These are phyloP conservation scores for Parascotia fuliginaria DNA, from an alignment of 2,888 invertebrate species.

Conservation along the genomic window DNA sequence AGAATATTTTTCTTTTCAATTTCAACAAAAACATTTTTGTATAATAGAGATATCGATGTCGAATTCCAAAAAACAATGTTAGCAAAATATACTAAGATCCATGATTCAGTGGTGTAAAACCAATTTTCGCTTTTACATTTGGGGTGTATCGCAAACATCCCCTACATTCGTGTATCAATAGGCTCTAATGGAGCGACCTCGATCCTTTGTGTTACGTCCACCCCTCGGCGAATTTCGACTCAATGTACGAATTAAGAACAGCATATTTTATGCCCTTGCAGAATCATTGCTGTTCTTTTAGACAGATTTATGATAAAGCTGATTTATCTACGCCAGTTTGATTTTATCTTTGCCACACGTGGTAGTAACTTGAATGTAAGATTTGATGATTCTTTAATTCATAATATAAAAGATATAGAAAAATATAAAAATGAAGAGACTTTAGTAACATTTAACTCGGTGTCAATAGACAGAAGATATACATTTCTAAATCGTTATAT, in stretches of 20 bases:
- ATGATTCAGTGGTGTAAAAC: slow-evolving; percentile 11
- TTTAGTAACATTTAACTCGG: too few relatives aligned
- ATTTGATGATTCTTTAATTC: too few relatives aligned
- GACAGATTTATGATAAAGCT: not conserved
- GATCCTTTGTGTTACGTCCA: slow-evolving; percentile 56
- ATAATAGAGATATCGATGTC: too few relatives aligned
- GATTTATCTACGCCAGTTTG: not conserved
- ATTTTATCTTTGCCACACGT: not conserved
- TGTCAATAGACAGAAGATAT: too few relatives aligned
- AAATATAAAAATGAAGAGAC: too few relatives aligned
- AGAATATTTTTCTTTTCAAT: too few relatives aligned
- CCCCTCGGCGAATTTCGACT: slow-evolving; percentile 42
- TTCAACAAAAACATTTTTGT: too few relatives aligned
- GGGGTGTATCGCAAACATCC: slow-evolving; percentile 54
- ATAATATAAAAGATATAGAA: too few relatives aligned
- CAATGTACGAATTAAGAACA: slow-evolving; percentile 59
- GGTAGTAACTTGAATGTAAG: not conserved
- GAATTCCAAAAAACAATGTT: too few relatives aligned
- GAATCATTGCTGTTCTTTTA: slow-evolving; percentile 40
- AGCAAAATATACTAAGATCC: not conserved
- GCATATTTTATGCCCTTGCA: slow-evolving; percentile 54
- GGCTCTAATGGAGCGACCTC: slow-evolving; percentile 71
- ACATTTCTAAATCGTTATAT: too few relatives aligned
- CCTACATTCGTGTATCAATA: slow-evolving; percentile 69
- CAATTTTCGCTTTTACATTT: slow-evolving; percentile 42